These are phyloP conservation scores for Leiothrix lutea DNA, from an alignment of 2,113 vertebrate genomes.

Conservation along the genomic window DNA sequence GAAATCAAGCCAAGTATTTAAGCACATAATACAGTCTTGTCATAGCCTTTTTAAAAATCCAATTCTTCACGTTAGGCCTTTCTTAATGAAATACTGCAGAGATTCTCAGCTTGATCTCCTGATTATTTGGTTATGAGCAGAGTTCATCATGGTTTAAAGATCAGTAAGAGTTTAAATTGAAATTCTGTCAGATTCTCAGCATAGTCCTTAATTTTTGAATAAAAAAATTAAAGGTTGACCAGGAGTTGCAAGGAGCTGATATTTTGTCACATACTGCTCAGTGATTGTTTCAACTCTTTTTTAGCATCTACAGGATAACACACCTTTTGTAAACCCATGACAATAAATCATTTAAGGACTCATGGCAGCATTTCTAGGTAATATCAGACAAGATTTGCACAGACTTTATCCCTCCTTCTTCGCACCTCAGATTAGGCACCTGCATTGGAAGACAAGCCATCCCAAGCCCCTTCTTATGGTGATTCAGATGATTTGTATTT, in stretches of 20 bases:
- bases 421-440: neutral
- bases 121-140: neutral
- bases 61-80: neutral
- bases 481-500: neutral
- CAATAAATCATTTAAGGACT: neutral
- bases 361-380: neutral
- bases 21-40: neutral
- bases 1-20: neutral
- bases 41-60: neutral
- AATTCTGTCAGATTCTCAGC: neutral
- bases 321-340: neutral
- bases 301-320: neutral
- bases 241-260: neutral
- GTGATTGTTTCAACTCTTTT: neutral
- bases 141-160: neutral
- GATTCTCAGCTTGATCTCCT: neutral
- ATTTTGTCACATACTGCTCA: neutral
- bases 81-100: neutral
- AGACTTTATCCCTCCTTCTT: neutral
- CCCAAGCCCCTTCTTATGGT: neutral
- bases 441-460: neutral
- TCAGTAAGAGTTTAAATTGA: neutral
- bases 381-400: neutral
- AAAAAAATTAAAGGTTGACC: neutral
- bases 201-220: neutral